Evolutionary conservation across 2,888 invertebrate species (phyloP).

Genomic region (Zygaena filipendulae): DNA sequence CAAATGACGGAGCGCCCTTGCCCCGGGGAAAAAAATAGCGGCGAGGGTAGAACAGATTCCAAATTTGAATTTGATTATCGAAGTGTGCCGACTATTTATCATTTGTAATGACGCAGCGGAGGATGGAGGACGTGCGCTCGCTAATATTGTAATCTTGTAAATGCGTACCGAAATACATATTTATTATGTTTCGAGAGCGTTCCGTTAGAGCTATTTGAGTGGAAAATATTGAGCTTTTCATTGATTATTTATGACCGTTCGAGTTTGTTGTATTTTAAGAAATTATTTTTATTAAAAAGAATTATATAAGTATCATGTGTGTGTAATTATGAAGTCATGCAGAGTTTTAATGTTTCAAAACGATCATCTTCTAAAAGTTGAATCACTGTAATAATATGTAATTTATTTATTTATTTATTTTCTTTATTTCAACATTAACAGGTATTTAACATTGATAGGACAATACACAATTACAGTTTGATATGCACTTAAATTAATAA

Average conservation of each 20-base stretch:
- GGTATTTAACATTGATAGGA: too few species aligned
- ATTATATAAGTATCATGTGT: too few species aligned
- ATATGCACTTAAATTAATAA: too few species aligned
- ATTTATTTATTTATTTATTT: too few species aligned
- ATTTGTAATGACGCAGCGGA: conserved; percentile 59
- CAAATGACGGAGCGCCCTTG: conserved; percentile 38
- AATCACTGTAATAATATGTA: too few species aligned
- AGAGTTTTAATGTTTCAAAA: too few species aligned
- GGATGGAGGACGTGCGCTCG: conserved; percentile 47
- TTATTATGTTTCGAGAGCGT: conserved; percentile 45
- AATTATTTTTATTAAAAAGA: not conserved
- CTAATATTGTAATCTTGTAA: conserved; percentile 66
- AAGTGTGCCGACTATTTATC: conserved; percentile 67
- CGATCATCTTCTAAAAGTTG: too few species aligned
- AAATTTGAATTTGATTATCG: conserved; percentile 70
- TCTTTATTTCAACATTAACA: too few species aligned
- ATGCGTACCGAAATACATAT: conserved; percentile 59
- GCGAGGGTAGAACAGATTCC: conserved; percentile 61
- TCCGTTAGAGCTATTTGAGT: conserved; percentile 41
- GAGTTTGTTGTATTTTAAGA: conserved; percentile 1
- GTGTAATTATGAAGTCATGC: too few species aligned
- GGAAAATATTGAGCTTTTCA: conserved; percentile 54
- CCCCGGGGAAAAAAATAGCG: conserved; percentile 30
- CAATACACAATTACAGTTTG: too few species aligned
- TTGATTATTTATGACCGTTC: conserved; percentile 42